Conservation (phyloP, 2,113 vertebrate species). For the Rhinopomastus cyanomelas region DNA sequence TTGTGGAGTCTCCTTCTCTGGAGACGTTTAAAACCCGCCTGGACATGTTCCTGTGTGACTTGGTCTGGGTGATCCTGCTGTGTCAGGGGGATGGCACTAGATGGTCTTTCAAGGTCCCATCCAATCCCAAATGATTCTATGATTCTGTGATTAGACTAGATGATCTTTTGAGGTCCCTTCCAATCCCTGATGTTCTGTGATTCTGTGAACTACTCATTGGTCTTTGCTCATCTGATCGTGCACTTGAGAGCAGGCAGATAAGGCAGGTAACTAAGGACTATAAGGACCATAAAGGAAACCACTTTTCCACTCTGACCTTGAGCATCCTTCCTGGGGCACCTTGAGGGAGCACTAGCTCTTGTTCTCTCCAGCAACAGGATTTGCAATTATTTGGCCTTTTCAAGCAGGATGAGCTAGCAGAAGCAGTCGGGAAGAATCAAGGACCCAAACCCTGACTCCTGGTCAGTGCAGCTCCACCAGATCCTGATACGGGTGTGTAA, state of each 20-base stretch:
- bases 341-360: neutral
- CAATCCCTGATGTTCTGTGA: too few species aligned
- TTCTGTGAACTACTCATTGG: neutral
- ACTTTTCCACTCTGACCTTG: neutral
- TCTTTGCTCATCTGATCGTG: neutral
- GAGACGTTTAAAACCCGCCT: too few species aligned
- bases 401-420: neutral
- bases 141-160: too few species aligned
- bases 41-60: too few species aligned
- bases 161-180: too few species aligned
- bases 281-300: neutral
- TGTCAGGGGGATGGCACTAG: too few species aligned
- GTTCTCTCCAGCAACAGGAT: neutral
- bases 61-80: too few species aligned
- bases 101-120: too few species aligned
- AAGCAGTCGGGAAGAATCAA: neutral
- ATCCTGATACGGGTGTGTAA: fast-evolving
- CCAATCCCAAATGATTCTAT: too few species aligned
- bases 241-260: neutral
- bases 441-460: neutral
- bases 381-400: neutral
- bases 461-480: neutral
- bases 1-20: too few species aligned
- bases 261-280: fast-evolving
- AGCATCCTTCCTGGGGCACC: neutral